Evolutionary conservation across 2,113 vertebrate genomes (phyloP).

Genomic region (Poeciliopsis turrubarensis): DNA sequence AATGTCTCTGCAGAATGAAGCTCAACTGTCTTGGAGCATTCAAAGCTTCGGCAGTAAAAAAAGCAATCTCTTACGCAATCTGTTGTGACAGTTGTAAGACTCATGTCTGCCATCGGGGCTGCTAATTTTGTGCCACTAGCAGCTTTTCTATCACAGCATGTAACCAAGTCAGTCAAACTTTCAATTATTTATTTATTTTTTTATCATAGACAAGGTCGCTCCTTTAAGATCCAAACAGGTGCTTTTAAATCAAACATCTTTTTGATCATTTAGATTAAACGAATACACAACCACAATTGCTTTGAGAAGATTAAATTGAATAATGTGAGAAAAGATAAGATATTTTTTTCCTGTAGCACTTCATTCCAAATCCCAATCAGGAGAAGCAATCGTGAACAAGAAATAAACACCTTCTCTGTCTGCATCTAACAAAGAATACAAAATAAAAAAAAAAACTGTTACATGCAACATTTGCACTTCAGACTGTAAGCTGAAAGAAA

Average conservation of each 20-base stretch:
- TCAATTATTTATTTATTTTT: neutral
- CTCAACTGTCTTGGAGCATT: neutral
- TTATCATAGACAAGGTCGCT: neutral
- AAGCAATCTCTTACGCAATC: conserved; percentile 3
- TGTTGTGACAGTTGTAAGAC: conserved; percentile 10
- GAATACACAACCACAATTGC: neutral
- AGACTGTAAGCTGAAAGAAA: neutral
- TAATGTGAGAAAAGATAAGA: neutral
- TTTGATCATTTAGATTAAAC: neutral
- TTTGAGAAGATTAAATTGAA: neutral
- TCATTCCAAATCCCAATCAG: conserved; percentile 25
- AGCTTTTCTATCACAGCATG: neutral
- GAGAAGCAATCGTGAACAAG: conserved; percentile 24
- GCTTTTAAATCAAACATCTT: neutral
- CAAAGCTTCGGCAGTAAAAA: neutral
- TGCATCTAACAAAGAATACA: neutral
- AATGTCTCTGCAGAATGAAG: neutral
- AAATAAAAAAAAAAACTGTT: neutral
- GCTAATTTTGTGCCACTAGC: neutral
- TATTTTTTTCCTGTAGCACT: conserved; percentile 8
- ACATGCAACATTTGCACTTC: neutral
- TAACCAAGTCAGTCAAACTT: conserved; percentile 4
- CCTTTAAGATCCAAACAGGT: neutral
- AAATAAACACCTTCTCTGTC: conserved; percentile 8
- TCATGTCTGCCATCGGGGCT: neutral